These are phyloP conservation scores for Rhipidura dahli DNA, from an alignment of 2,113 vertebrate species.

Conservation along the genomic window DNA sequence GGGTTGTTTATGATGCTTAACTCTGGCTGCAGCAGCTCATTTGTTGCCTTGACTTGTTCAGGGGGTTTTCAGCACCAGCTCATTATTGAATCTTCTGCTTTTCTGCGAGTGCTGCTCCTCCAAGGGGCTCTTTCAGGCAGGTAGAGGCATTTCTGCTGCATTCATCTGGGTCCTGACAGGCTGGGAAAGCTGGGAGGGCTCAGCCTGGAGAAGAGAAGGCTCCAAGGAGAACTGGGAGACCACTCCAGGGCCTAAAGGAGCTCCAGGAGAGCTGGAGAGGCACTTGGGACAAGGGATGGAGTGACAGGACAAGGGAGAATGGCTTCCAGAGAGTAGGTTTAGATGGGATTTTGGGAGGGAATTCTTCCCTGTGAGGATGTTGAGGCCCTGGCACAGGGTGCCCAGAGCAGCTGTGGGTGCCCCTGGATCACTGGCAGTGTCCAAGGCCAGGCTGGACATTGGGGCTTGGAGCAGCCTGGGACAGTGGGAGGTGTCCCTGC, in stretches of 20 bases:
- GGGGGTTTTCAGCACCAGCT: not conserved
- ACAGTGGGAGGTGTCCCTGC: fast-evolving
- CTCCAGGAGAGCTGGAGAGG: not conserved
- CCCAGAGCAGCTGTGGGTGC: not conserved
- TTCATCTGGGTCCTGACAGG: not conserved
- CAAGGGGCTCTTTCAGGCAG: not conserved
- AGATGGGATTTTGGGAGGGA: not conserved
- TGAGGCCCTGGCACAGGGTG: not conserved
- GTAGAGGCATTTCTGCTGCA: not conserved
- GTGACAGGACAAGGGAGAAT: not conserved
- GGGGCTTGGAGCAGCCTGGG: not conserved
- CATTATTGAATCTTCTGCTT: not conserved
- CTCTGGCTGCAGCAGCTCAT: not conserved
- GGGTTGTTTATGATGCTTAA: not conserved
- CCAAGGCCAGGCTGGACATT: fast-evolving
- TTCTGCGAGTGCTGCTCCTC: not conserved
- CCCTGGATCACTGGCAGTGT: not conserved
- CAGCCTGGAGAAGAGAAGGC: not conserved
- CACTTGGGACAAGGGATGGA: not conserved
- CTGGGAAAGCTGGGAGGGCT: not conserved
- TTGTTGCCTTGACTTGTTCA: not conserved
- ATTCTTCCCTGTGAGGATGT: fast-evolving
- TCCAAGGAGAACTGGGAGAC: not conserved
- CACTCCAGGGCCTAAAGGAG: not conserved
- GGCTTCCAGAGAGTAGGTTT: not conserved